These are phyloP conservation scores for Geotrupes spiniger DNA, from an alignment of 2,888 invertebrate species.

Conservation along the genomic window DNA sequence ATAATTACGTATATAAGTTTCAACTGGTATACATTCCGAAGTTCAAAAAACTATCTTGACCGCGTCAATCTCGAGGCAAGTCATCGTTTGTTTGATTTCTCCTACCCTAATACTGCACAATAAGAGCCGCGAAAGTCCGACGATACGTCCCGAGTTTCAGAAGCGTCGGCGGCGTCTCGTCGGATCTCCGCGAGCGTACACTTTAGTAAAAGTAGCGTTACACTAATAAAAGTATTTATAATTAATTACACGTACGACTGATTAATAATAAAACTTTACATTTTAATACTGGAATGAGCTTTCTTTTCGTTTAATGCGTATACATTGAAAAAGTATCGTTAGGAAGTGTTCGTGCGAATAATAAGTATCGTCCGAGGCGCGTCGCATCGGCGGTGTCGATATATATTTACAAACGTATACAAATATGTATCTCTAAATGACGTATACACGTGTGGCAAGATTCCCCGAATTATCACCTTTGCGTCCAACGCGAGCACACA, in stretches of 20 bases:
- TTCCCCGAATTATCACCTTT: conserved; percentile 2
- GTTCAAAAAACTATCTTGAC: conserved; percentile 1
- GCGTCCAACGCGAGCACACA: too few species aligned
- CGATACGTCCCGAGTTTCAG: neutral
- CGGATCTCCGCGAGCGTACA: too few species aligned
- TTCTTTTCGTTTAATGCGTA: conserved; percentile 36
- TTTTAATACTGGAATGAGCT: conserved; percentile 51
- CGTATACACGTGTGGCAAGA: conserved; percentile 10
- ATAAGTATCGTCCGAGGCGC: too few species aligned
- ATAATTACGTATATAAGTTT: conserved; percentile 37
- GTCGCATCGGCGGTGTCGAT: too few species aligned
- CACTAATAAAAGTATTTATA: conserved; percentile 5
- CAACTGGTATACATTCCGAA: conserved; percentile 25
- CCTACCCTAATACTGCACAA: conserved; percentile 35
- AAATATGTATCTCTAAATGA: too few species aligned
- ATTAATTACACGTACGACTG: conserved; percentile 23
- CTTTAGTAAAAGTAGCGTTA: conserved; percentile 1
- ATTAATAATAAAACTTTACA: conserved; percentile 22
- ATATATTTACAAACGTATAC: conserved; percentile 18
- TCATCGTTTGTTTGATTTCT: neutral
- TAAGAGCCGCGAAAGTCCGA: conserved; percentile 14
- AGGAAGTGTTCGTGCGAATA: neutral
- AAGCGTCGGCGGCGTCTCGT: too few species aligned
- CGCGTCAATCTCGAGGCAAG: too few species aligned
- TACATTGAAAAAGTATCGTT: conserved; percentile 33